Conservation (phyloP, 2,113 vertebrate species). For the Etheostoma cragini region DNA sequence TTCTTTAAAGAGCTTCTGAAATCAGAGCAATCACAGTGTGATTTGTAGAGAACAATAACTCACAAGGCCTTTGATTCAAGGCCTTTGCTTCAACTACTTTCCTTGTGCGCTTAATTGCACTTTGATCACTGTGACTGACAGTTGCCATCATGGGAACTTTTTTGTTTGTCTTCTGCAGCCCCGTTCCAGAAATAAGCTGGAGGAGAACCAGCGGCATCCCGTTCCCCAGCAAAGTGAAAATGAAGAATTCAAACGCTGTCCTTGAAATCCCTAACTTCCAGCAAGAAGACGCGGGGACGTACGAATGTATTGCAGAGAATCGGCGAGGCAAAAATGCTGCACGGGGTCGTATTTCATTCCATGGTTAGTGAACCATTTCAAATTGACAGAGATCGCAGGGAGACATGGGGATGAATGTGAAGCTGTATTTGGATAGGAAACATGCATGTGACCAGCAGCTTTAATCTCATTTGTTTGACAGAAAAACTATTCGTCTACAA, state of each 20-base stretch:
- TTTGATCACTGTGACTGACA: conserved; percentile 63
- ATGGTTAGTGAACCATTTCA: conserved; percentile 84
- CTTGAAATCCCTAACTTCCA: conserved; percentile 95
- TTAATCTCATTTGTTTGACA: conserved; percentile 27
- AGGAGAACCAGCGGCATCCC: conserved; percentile 91
- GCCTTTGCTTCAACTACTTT: conserved; percentile 26
- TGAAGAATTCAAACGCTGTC: conserved; percentile 90
- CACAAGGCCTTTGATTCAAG: conserved; percentile 23
- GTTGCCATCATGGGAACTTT: conserved; percentile 45
- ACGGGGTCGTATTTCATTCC: conserved; percentile 92
- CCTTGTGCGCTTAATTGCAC: conserved; percentile 46
- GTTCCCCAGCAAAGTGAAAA: conserved; percentile 90
- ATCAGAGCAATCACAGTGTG: conserved; percentile 44
- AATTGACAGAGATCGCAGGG: conserved; percentile 24
- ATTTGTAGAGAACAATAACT: conserved; percentile 55
- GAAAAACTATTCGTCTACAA: conserved; percentile 16
- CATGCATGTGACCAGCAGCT: conserved; percentile 27
- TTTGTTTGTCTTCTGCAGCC: conserved; percentile 81
- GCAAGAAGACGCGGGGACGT: conserved; percentile 92
- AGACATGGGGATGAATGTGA: conserved; percentile 1
- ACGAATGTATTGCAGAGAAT: conserved; percentile 95
- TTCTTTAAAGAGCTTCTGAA: conserved; percentile 57
- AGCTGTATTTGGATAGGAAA: conserved; percentile 18
- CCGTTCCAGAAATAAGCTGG: conserved; percentile 95
- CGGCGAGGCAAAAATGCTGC: conserved; percentile 92